These are phyloP conservation scores for Hydropotes inermis DNA, from an alignment of 2,113 vertebrate species.

Conservation along the genomic window DNA sequence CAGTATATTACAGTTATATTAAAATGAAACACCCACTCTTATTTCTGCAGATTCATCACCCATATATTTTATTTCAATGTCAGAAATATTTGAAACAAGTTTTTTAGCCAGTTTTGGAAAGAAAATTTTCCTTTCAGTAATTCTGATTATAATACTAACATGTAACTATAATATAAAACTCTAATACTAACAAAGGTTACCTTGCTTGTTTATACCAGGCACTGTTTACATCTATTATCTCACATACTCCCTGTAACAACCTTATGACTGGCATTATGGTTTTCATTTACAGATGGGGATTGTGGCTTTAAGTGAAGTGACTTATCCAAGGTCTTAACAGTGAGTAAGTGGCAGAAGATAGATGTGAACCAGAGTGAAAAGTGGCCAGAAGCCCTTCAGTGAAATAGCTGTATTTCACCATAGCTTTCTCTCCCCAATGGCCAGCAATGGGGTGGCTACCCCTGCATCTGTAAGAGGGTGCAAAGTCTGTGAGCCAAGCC, in stretches of 20 bases:
- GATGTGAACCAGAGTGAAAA: background rate
- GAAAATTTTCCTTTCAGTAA: conserved; percentile 54
- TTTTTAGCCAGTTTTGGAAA: conserved; percentile 60
- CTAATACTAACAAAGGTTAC: background rate
- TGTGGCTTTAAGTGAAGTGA: background rate
- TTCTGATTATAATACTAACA: conserved; percentile 50
- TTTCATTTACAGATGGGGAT: background rate
- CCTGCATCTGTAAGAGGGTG: background rate
- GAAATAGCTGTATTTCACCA: background rate
- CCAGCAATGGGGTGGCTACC: background rate
- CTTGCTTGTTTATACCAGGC: background rate
- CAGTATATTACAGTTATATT: conserved; percentile 58
- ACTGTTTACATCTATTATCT: background rate
- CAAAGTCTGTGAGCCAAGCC: background rate
- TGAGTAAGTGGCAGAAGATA: background rate
- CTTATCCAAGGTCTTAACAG: background rate
- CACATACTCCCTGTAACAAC: background rate
- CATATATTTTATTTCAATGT: conserved; percentile 59
- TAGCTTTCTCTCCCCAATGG: background rate
- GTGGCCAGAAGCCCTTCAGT: background rate
- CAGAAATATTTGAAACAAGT: conserved; percentile 46
- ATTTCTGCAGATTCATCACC: conserved; percentile 54
- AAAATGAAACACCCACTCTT: conserved; percentile 64
- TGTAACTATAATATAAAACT: background rate
- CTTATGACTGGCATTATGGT: background rate